A percentile compares a stretch with the other conserved stretches of the same genome.
phyloP scores from a whole-genome alignment of 2,888 invertebrate species.

The Plebejus argus region DNA sequence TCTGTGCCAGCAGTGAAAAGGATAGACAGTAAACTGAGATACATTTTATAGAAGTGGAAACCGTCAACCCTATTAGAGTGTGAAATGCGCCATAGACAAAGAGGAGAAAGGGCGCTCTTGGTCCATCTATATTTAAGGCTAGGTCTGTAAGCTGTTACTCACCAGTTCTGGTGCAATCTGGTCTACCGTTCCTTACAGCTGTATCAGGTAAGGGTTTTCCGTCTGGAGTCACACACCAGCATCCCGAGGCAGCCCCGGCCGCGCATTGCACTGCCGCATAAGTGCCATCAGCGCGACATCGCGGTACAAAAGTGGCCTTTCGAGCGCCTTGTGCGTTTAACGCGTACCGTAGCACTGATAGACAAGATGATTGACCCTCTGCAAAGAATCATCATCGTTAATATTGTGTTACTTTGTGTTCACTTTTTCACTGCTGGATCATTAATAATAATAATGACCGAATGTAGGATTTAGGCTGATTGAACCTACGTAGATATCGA shows the following conservation, averaged over 20 bases:
- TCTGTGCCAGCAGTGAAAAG: conserved; percentile 25
- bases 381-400: conserved; percentile 36
- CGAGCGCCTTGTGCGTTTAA: conserved; percentile 66
- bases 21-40: background rate
- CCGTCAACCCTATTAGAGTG: background rate
- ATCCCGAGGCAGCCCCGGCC: conserved; percentile 87
- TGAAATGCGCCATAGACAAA: background rate
- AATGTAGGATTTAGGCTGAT: background rate
- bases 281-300: conserved; percentile 90
- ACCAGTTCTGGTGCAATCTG: conserved; percentile 83
- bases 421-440: conserved; percentile 21
- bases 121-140: background rate
- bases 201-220: conserved; percentile 92
- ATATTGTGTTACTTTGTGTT: background rate
- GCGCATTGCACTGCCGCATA: conserved; percentile 94
- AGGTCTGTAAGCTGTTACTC: conserved; percentile 43
- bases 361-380: conserved; percentile 76
- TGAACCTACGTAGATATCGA: background rate
- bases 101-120: background rate
- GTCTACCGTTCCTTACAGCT: conserved; percentile 85
- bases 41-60: background rate
- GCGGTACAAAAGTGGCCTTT: conserved; percentile 84
- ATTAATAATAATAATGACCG: background rate
- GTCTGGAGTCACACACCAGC: conserved; percentile 94
- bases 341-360: conserved; percentile 69